phyloP scores from a whole-genome alignment of 2,797 vertebrate genomes.

The Pipistrellus pipistrellus region DNA sequence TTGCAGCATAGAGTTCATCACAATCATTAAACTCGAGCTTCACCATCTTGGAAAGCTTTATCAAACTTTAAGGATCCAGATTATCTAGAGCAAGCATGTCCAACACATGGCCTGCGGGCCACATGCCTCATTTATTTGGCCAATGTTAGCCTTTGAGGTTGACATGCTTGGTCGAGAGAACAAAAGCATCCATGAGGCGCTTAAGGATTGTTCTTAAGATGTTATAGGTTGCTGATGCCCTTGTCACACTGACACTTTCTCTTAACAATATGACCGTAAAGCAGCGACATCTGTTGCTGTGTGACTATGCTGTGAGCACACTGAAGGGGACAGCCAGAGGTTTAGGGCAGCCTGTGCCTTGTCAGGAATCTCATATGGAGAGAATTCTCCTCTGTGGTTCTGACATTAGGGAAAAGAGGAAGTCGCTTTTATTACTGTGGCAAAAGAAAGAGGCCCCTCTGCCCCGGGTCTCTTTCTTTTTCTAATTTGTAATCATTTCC shows the following conservation, averaged over 20 bases:
- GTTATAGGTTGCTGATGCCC: not conserved
- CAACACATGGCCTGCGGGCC: too few relatives aligned
- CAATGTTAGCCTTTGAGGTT: too few relatives aligned
- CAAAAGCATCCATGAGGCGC: slow-evolving; percentile 43
- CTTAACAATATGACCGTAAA: slow-evolving; percentile 58
- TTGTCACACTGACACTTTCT: slow-evolving; percentile 62
- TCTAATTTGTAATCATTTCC: slow-evolving; percentile 83
- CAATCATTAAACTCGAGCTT: slow-evolving; percentile 24
- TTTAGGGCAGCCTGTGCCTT: slow-evolving; percentile 54
- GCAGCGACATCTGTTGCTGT: slow-evolving; percentile 72
- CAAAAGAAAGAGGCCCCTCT: slow-evolving; percentile 72
- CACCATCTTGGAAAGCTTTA: not conserved
- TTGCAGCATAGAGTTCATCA: not conserved
- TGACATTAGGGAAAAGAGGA: slow-evolving; percentile 84
- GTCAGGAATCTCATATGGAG: slow-evolving; percentile 80
- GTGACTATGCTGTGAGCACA: slow-evolving; percentile 29
- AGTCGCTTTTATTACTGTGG: slow-evolving; percentile 86
- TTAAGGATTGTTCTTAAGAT: slow-evolving; percentile 46
- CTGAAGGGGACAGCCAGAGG: slow-evolving; percentile 24
- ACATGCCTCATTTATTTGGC: too few relatives aligned
- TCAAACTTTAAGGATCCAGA: slow-evolving; percentile 25
- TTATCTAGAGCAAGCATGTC: not conserved
- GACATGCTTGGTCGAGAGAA: not conserved
- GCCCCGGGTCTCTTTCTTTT: slow-evolving; percentile 76
- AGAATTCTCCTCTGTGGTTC: slow-evolving; percentile 83